These are phyloP conservation scores for Vanacampus margaritifer DNA, from an alignment of 2,113 vertebrate species.

Conservation along the genomic window DNA sequence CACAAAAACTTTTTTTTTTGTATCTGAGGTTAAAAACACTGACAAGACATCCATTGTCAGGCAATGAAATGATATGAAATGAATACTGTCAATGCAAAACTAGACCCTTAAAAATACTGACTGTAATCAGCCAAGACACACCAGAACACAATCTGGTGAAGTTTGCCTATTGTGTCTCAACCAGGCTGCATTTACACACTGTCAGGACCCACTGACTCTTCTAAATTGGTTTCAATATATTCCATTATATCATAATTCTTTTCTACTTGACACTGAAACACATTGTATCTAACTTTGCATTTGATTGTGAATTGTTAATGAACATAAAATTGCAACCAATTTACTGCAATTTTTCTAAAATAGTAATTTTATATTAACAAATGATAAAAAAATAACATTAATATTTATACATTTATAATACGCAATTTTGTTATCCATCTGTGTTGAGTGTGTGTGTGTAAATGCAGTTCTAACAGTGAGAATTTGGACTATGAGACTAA, in stretches of 20 bases:
- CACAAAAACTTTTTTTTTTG: constrained; percentile 82
- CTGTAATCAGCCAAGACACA: constrained; percentile 67
- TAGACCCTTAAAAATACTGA: constrained; percentile 84
- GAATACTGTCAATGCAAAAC: constrained; percentile 85
- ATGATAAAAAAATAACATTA: not conserved
- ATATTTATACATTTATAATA: not conserved
- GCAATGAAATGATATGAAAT: constrained; percentile 80
- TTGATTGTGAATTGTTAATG: too few species aligned
- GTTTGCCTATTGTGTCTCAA: not conserved
- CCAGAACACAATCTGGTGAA: not conserved
- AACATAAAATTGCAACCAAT: not conserved
- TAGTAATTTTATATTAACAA: not conserved
- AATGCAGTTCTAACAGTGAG: constrained; percentile 28
- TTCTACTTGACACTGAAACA: not conserved
- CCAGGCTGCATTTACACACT: constrained; percentile 24
- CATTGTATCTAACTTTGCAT: not conserved
- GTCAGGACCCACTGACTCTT: not conserved
- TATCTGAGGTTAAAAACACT: constrained; percentile 78
- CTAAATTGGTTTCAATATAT: not conserved
- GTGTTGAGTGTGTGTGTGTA: constrained; percentile 10
- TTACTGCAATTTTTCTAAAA: not conserved
- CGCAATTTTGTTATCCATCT: not conserved
- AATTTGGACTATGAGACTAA: constrained; percentile 29
- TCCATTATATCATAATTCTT: not conserved
- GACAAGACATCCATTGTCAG: constrained; percentile 89